A percentile compares a stretch with the other conserved stretches of the same genome.
phyloP scores from a whole-genome alignment of 2,113 vertebrate genomes.

The Cavia porcellus region DNA sequence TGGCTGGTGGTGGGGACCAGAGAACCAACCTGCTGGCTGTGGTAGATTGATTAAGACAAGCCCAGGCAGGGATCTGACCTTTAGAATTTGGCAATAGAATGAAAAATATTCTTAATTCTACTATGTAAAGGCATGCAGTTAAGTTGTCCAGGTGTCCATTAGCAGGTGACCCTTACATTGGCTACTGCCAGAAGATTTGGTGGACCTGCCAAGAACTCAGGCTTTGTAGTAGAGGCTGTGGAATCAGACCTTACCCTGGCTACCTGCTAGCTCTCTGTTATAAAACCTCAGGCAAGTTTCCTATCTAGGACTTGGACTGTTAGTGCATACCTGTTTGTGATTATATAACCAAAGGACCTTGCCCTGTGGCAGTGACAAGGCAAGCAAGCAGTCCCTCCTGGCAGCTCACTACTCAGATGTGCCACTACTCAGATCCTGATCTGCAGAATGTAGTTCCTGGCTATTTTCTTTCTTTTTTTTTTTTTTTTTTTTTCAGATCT shows the following conservation, averaged over 20 bases:
- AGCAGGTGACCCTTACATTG: not conserved
- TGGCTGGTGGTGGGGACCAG: not conserved
- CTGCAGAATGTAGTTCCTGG: not conserved
- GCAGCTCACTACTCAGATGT: not conserved
- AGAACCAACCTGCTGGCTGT: not conserved
- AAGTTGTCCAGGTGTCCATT: not conserved
- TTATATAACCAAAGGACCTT: not conserved
- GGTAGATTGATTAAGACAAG: not conserved
- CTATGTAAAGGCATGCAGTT: not conserved
- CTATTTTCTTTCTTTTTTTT: not conserved
- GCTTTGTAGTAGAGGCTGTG: not conserved
- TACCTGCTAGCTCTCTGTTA: not conserved
- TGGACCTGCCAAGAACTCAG: not conserved
- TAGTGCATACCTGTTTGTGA: not conserved
- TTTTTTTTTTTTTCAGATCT: not conserved
- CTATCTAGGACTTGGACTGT: not conserved
- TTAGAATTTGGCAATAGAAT: not conserved
- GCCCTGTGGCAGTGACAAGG: not conserved
- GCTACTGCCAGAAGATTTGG: not conserved
- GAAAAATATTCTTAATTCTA: not conserved
- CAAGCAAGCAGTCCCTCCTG: not conserved
- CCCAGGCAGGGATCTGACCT: not conserved
- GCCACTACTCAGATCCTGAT: not conserved
- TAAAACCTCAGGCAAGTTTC: not conserved
- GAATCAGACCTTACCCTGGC: not conserved